Conservation (phyloP, 2,113 vertebrate species). For the Poeciliopsis prolifica region DNA sequence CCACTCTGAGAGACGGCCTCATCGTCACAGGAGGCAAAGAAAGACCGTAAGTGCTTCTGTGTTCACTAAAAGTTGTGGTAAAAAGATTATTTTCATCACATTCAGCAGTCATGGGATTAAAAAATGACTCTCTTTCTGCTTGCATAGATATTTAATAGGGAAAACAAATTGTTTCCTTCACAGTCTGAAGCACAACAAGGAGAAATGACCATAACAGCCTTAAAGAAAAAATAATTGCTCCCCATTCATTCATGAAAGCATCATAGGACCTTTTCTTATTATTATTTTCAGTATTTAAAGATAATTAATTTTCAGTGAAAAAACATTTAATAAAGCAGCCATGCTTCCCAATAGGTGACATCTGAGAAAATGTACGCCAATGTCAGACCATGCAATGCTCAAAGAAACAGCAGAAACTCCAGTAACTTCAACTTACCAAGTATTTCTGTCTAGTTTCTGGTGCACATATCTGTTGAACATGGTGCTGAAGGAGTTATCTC, state of each 20-base stretch:
- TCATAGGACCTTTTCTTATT: too few relatives aligned
- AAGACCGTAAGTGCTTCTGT: slow-evolving; percentile 88
- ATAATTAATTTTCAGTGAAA: too few relatives aligned
- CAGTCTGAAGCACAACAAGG: background rate
- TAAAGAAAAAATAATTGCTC: background rate
- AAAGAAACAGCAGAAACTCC: too few relatives aligned
- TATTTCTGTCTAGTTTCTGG: too few relatives aligned
- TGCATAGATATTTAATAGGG: too few relatives aligned
- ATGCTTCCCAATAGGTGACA: too few relatives aligned
- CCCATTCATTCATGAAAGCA: background rate
- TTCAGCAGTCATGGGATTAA: background rate
- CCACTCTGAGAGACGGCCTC: slow-evolving; percentile 94
- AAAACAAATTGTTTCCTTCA: background rate
- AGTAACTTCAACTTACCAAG: too few relatives aligned
- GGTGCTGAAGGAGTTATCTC: background rate
- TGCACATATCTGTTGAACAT: background rate
- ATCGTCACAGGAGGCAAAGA: slow-evolving; percentile 99
- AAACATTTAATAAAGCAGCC: too few relatives aligned
- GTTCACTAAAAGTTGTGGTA: background rate
- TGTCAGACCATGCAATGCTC: too few relatives aligned
- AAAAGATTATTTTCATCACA: background rate
- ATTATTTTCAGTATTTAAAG: too few relatives aligned
- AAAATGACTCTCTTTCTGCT: too few relatives aligned
- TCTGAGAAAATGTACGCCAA: too few relatives aligned
- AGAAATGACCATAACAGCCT: background rate